Percentiles rank a stretch among this genome's conserved stretches.
These are phyloP conservation scores for Chloroclystis v-ata DNA, from an alignment of 2,888 invertebrate species.

Conservation along the genomic window DNA sequence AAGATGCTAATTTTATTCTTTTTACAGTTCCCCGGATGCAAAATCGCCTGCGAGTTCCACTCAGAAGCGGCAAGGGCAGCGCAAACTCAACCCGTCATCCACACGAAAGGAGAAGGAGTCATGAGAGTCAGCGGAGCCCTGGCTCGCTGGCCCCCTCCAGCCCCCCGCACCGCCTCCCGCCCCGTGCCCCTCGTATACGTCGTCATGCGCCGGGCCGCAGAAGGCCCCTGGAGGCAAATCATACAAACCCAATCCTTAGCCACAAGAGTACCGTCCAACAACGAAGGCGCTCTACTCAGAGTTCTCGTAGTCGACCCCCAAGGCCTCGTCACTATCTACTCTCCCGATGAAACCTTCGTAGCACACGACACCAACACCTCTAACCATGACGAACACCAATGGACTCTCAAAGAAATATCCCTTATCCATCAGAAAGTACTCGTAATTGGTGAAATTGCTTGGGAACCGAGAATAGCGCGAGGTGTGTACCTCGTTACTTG, in stretches of 20 bases:
- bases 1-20: background rate
- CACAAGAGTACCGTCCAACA: slow-evolving; percentile 81
- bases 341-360: slow-evolving; percentile 80
- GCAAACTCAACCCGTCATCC: slow-evolving; percentile 83
- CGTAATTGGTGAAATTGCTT: slow-evolving; percentile 84
- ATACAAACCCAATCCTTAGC: slow-evolving; percentile 82
- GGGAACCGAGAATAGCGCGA: slow-evolving; percentile 82
- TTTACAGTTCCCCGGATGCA: slow-evolving; percentile 83
- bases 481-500: slow-evolving; percentile 88
- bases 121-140: slow-evolving; percentile 80
- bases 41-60: slow-evolving; percentile 84
- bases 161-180: slow-evolving; percentile 75
- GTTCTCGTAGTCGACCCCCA: slow-evolving; percentile 84
- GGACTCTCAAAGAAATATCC: slow-evolving; percentile 83
- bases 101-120: slow-evolving; percentile 83
- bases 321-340: slow-evolving; percentile 83
- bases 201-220: slow-evolving; percentile 81
- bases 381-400: slow-evolving; percentile 71
- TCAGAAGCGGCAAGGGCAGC: slow-evolving; percentile 79
- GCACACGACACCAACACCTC: slow-evolving; percentile 76
- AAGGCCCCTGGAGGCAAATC: slow-evolving; percentile 82
- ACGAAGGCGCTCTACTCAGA: slow-evolving; percentile 81
- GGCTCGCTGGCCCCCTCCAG: slow-evolving; percentile 82
- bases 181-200: slow-evolving; percentile 82
- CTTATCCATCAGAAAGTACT: slow-evolving; percentile 85